Evolutionary conservation across 2,113 vertebrate genomes (phyloP).

Genomic region (Chascanopsetta lugubris): DNA sequence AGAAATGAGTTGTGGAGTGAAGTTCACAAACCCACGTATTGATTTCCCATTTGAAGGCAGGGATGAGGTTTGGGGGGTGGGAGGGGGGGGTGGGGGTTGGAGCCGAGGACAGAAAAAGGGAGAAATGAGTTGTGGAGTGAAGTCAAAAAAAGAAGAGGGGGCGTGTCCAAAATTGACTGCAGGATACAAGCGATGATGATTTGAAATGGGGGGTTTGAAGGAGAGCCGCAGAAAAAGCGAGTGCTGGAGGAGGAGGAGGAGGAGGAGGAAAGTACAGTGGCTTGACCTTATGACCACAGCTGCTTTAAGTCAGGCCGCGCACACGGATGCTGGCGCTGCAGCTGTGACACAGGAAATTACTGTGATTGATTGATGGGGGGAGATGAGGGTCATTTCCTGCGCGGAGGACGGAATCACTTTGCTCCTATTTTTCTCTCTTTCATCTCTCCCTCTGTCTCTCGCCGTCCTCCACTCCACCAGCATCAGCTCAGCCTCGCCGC

Average conservation of each 20-base stretch:
- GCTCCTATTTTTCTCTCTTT: slow-evolving; percentile 31
- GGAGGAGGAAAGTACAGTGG: not conserved
- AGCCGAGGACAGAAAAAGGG: slow-evolving; percentile 11
- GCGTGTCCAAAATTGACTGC: slow-evolving; percentile 4
- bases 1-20: slow-evolving; percentile 23
- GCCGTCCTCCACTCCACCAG: not conserved
- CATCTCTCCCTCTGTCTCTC: slow-evolving; percentile 31
- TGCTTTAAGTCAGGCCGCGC: slow-evolving; percentile 11
- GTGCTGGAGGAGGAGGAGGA: too few species aligned
- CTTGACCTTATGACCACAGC: slow-evolving; percentile 19
- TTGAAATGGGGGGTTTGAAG: slow-evolving; percentile 11
- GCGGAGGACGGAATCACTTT: slow-evolving; percentile 46
- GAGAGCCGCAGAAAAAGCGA: not conserved
- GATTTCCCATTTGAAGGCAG: slow-evolving; percentile 56
- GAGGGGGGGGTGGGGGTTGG: slow-evolving; percentile 26
- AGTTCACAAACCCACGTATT: slow-evolving; percentile 52
- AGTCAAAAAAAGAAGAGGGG: slow-evolving; percentile 20
- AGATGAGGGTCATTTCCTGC: slow-evolving; percentile 56
- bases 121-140: slow-evolving; percentile 23
- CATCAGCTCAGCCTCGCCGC: not conserved
- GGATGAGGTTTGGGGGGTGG: slow-evolving; percentile 25
- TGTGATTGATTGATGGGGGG: slow-evolving; percentile 53
- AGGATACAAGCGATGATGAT: slow-evolving; percentile 29
- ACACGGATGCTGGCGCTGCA: slow-evolving; percentile 51
- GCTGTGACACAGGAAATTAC: slow-evolving; percentile 50